These are phyloP conservation scores for Enteromius afrohamiltoni DNA, from an alignment of 2,797 vertebrate species.

Conservation along the genomic window DNA sequence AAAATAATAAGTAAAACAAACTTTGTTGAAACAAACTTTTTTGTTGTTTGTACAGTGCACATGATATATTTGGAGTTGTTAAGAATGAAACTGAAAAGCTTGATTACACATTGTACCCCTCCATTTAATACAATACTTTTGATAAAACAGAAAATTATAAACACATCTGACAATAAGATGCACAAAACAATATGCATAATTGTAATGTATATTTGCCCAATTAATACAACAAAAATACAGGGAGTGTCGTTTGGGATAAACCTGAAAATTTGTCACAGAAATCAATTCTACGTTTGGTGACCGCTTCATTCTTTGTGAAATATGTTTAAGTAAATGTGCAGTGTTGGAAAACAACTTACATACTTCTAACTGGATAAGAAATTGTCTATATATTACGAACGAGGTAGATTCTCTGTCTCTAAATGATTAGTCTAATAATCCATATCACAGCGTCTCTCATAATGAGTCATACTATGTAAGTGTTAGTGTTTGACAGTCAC, in stretches of 20 bases:
- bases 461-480: neutral
- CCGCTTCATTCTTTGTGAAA: neutral
- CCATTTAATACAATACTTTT: slow-evolving; percentile 39
- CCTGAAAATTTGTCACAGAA: neutral
- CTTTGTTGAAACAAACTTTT: too few species aligned
- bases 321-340: neutral
- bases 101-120: slow-evolving; percentile 22
- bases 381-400: neutral
- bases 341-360: slow-evolving; percentile 19
- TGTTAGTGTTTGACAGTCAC: neutral
- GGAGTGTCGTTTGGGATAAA: neutral
- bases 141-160: slow-evolving; percentile 26
- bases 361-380: neutral
- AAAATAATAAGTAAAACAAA: too few species aligned
- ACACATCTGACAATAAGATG: slow-evolving; percentile 16
- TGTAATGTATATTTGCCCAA: neutral
- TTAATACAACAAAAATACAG: neutral
- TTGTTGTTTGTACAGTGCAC: neutral
- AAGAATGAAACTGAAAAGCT: slow-evolving; percentile 37
- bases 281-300: neutral
- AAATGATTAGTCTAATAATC: neutral
- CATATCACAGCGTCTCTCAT: neutral
- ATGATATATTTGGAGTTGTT: neutral
- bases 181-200: slow-evolving; percentile 13
- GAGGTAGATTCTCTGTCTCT: slow-evolving; percentile 37